Conservation (phyloP, 37 sponge, comb jelly and placozoan species). For the Petrosia ficiformis region DNA sequence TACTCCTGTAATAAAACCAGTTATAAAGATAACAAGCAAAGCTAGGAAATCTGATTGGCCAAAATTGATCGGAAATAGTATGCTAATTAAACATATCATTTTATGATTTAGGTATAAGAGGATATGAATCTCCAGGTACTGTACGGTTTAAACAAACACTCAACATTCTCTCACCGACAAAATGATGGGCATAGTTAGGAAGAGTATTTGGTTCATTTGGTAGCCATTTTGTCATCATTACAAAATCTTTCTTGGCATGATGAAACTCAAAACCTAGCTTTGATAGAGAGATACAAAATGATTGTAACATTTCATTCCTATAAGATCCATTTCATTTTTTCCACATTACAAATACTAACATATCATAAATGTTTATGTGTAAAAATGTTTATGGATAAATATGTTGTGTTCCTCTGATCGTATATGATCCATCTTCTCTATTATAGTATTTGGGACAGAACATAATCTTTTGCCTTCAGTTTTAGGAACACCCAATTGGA, state of each 20-base stretch:
- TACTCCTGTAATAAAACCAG: slow-evolving; percentile 49
- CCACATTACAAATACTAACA: too few relatives aligned
- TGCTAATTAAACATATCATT: not conserved
- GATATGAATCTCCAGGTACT: not conserved
- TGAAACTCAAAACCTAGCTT: slow-evolving; percentile 80
- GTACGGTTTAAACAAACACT: not conserved
- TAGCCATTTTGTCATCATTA: slow-evolving; percentile 82
- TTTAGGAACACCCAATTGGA: too few relatives aligned
- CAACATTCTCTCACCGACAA: slow-evolving; percentile 45
- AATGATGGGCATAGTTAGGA: slow-evolving; percentile 75
- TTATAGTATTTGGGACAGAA: too few relatives aligned
- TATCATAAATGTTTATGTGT: too few relatives aligned
- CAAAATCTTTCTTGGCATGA: slow-evolving; percentile 65
- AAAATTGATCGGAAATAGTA: not conserved
- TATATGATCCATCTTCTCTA: too few relatives aligned
- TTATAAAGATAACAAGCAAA: not conserved
- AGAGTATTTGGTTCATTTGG: slow-evolving; percentile 66
- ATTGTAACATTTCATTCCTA: too few relatives aligned
- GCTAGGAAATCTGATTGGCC: not conserved
- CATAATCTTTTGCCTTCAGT: too few relatives aligned
- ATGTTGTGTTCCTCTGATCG: too few relatives aligned
- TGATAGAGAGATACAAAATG: not conserved
- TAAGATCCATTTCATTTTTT: too few relatives aligned
- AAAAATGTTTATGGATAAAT: too few relatives aligned
- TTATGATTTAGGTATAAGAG: not conserved